A percentile compares a stretch with the other conserved stretches of the same genome.
Evolutionary conservation across 1,140 invertebrate species (phyloP).

Genomic region (Teleopsis dalmanni): DNA sequence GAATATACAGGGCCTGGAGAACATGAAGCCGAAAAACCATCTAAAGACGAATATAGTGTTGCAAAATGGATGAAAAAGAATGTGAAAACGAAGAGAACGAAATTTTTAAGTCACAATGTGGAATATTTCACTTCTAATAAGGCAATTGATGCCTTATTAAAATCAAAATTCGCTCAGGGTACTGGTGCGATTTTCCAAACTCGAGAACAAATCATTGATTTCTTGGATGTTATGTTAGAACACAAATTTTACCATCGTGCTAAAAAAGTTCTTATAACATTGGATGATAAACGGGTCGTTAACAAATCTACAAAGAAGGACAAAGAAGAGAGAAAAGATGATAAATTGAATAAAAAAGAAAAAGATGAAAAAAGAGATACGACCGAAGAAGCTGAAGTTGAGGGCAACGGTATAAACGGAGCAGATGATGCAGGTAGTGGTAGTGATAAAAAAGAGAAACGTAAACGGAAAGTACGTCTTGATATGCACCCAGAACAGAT

Average conservation of each 20-base stretch:
- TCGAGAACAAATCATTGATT: constrained; percentile 70
- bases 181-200: constrained; percentile 72
- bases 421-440: constrained; percentile 27
- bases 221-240: constrained; percentile 74
- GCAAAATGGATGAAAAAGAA: constrained; percentile 92
- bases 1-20: constrained; percentile 41
- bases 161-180: constrained; percentile 84
- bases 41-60: constrained; percentile 86
- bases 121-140: constrained; percentile 89
- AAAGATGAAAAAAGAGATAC: constrained; percentile 33
- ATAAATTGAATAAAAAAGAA: constrained; percentile 48
- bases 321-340: constrained; percentile 55
- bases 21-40: constrained; percentile 61
- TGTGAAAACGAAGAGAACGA: constrained; percentile 88
- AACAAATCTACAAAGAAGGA: constrained; percentile 41
- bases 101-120: constrained; percentile 91
- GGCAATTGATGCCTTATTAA: constrained; percentile 83
- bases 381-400: constrained; percentile 8
- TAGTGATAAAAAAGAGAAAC: constrained; percentile 49
- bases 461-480: constrained; percentile 66
- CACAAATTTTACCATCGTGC: constrained; percentile 95
- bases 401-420: constrained; percentile 21
- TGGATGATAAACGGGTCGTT: constrained; percentile 57
- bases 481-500: constrained; percentile 95
- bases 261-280: constrained; percentile 72